Conservation (phyloP, 1,140 invertebrate genomes). For the Drepana arcuata region DNA sequence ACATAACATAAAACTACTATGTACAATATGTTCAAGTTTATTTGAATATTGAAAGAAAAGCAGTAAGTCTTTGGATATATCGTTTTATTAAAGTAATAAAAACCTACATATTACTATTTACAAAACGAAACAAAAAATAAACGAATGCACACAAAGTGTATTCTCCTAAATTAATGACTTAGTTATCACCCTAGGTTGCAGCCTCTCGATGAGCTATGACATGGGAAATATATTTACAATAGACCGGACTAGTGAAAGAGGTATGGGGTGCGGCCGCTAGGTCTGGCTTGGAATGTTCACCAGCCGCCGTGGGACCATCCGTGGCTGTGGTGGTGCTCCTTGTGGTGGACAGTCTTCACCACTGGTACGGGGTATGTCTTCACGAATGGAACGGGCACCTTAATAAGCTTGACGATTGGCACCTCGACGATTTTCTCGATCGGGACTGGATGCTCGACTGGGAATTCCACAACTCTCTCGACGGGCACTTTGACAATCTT, state of each 20-base stretch:
- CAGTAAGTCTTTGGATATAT: conserved; percentile 40
- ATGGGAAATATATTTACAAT: conserved; percentile 50
- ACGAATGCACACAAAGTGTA: conserved; percentile 18
- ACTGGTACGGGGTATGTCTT: conserved; percentile 57
- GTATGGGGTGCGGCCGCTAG: conserved; percentile 4
- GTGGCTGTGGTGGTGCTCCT: conserved; percentile 26
- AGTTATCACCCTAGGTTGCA: conserved; percentile 66
- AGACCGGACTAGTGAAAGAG: conserved; percentile 30
- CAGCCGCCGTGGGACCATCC: conserved; percentile 20
- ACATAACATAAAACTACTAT: too few species aligned
- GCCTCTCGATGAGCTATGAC: conserved; percentile 60
- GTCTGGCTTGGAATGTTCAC: conserved; percentile 3
- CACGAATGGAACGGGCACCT: conserved; percentile 52
- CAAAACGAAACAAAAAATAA: conserved; percentile 35
- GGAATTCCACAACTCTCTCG: conserved; percentile 54
- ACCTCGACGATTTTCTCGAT: conserved; percentile 58
- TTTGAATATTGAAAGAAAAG: conserved; percentile 22
- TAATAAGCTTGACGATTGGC: conserved; percentile 46
- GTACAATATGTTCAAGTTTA: too few species aligned
- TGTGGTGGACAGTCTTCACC: conserved; percentile 58
- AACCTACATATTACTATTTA: conserved; percentile 57
- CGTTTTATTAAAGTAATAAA: conserved; percentile 48
- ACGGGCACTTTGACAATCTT: conserved; percentile 58
- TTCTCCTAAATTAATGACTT: conserved; percentile 64
- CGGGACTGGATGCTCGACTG: conserved; percentile 54